Evolutionary conservation across 1,140 invertebrate species (phyloP).

Genomic region (Euglossa dilemma): DNA sequence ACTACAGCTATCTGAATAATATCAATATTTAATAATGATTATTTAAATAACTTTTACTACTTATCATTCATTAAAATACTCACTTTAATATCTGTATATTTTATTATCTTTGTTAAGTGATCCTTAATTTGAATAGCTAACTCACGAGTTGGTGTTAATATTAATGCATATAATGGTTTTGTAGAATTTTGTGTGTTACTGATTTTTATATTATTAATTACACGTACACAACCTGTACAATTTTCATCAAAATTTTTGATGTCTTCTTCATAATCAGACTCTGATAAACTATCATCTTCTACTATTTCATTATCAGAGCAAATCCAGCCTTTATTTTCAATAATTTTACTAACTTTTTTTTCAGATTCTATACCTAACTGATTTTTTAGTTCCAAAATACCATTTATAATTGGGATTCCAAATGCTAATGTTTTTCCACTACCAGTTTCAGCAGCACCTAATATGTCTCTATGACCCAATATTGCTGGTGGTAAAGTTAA

Average conservation of each 20-base stretch:
- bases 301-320: constrained; percentile 69
- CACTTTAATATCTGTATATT: constrained; percentile 89
- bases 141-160: constrained; percentile 97
- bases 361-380: constrained; percentile 55
- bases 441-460: constrained; percentile 98
- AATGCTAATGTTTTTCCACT: constrained; percentile 99
- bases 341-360: constrained; percentile 46
- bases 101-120: constrained; percentile 91
- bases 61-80: constrained; percentile 19
- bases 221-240: constrained; percentile 85
- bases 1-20: constrained; percentile 86
- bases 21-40: constrained; percentile 33
- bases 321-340: constrained; percentile 78
- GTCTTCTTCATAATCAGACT: constrained; percentile 76
- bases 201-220: constrained; percentile 84
- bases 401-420: constrained; percentile 94
- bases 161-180: constrained; percentile 89
- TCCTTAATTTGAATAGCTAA: constrained; percentile 96
- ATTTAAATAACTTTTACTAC: constrained; percentile 9
- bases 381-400: constrained; percentile 89
- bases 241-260: constrained; percentile 65
- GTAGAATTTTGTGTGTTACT: constrained; percentile 30
- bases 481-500: constrained; percentile 92
- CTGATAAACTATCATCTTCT: constrained; percentile 66
- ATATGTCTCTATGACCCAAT: constrained; percentile 92